A percentile compares a stretch with the other conserved stretches of the same genome.
Conservation (phyloP, 1,140 invertebrate genomes). For the Acromyrmex charruanus region DNA sequence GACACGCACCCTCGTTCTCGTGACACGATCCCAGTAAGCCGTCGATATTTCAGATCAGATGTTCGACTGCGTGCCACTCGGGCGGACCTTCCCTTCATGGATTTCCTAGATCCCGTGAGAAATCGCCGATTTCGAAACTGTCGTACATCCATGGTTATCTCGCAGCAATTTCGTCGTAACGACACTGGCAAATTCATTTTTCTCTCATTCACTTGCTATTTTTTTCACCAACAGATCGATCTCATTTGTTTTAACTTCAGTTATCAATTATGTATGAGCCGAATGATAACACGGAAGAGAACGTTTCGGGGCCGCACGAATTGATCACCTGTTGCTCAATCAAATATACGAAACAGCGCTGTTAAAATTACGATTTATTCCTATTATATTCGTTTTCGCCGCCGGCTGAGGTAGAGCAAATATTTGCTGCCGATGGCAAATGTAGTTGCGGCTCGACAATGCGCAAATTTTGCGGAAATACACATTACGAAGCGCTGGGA, state of each 20-base stretch:
- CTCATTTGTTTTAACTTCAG: constrained; percentile 5
- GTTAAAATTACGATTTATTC: constrained; percentile 64
- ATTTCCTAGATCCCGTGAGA: constrained; percentile 28
- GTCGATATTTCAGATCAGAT: constrained; percentile 62
- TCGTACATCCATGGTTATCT: constrained; percentile 44
- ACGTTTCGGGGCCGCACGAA: constrained; percentile 26
- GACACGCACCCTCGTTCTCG: constrained; percentile 25
- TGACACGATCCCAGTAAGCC: constrained; percentile 34
- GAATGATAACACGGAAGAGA: constrained; percentile 50
- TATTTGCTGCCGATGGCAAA: constrained; percentile 54
- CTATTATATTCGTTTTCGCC: constrained; percentile 59
- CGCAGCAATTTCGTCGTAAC: constrained; percentile 17
- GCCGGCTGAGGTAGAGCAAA: constrained; percentile 36
- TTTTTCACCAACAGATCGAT: neutral
- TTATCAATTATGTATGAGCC: constrained; percentile 57
- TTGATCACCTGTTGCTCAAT: constrained; percentile 73
- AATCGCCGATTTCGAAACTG: constrained; percentile 56
- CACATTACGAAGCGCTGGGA: neutral
- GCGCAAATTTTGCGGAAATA: constrained; percentile 51
- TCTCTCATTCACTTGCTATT: neutral
- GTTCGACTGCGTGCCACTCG: neutral
- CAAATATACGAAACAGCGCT: constrained; percentile 44
- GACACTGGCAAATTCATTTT: constrained; percentile 33
- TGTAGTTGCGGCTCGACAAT: constrained; percentile 27
- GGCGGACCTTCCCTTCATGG: neutral